Base-by-base conservation (phyloP, 2,888 invertebrate genomes). In the Platynereis dumerilii region DNA sequence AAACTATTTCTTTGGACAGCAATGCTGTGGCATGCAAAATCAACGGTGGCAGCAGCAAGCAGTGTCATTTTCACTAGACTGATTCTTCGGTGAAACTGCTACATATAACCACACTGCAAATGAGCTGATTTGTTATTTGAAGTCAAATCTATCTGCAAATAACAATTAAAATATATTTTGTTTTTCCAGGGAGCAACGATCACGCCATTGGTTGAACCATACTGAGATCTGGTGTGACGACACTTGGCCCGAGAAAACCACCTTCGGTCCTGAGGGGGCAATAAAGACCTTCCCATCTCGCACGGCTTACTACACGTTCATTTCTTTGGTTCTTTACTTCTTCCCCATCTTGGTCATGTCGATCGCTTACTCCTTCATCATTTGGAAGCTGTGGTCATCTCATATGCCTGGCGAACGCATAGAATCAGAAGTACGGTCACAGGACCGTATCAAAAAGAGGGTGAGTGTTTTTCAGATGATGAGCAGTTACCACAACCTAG, bases 291-390 rank as follows among this genome's bases (percentile, higher is more conserved):
- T 28, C 20, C 57, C 1, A 81, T 90, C 17, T 82, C 90, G 62
- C 88, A 89, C 48, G 39, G 87, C 90, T 42, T 93, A 93, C 78
- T 93, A 92, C 91, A 90, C 92, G 72, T 88, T 92, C 28, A 87
- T 92, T 1, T 87, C 91, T 22, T 88, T 90, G 0, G 86, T 92
- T 10, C 83, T 92, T 22, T 92, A 92, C 0, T 92, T 92, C 90
- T 79, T 92, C 27, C 93, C 93, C 0, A 83, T 92, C 26, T 85
- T 88, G 0, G 86, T 91, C 0, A 92, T 93, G 90, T 83, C 90
- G 0, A 80, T 91, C n/a, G 90, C 89, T 72, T 91, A 91, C 74
- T 87, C 90, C 7, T 89, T 91, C 57, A 91, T 92, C 75, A 89
- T 90, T 67, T 83, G 88, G 60, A 90, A 90, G 82, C 89, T 90